Evolutionary conservation across 64 coral and sea anemone genomes (phyloP).

Genomic region (Montipora capricornis): DNA sequence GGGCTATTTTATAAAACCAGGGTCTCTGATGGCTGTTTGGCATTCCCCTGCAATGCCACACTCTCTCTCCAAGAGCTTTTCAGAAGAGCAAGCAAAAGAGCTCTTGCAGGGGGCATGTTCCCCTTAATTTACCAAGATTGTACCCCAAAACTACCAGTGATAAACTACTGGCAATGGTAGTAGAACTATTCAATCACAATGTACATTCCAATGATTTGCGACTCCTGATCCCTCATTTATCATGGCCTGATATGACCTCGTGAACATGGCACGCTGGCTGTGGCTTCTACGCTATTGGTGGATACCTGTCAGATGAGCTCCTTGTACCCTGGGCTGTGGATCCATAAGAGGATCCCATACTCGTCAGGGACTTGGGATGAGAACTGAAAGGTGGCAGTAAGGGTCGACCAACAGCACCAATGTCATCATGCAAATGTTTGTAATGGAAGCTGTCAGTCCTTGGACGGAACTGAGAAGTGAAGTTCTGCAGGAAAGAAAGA

Average conservation of each 20-base stretch:
- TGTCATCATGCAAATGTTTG: constrained; percentile 76
- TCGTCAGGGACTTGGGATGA: constrained; percentile 34
- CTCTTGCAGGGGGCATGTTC: too few species aligned
- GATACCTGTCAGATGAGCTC: constrained; percentile 25
- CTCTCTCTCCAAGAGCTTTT: too few species aligned
- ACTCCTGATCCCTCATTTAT: neutral
- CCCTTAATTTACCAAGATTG: too few species aligned
- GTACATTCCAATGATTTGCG: neutral
- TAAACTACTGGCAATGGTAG: too few species aligned
- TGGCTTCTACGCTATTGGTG: constrained; percentile 20
- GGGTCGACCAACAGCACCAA: constrained; percentile 1
- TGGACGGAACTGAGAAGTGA: constrained; percentile 88
- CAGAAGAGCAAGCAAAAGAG: too few species aligned
- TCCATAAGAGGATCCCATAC: constrained; percentile 58
- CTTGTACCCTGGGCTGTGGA: neutral
- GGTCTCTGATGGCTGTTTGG: too few species aligned
- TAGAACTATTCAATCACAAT: too few species aligned
- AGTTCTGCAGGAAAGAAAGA: constrained; percentile 59
- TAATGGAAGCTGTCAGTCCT: constrained; percentile 88
- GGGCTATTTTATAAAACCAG: too few species aligned
- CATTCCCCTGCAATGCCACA: too few species aligned
- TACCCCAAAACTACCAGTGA: too few species aligned
- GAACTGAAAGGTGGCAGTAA: constrained; percentile 30
- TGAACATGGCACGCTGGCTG: neutral
- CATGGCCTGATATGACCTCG: neutral